Percentiles rank a stretch among this genome's conserved stretches.
Evolutionary conservation across 2,113 vertebrate species (phyloP).

Genomic region (pig (Sus scrofa)): T2T-Sscrofa CM000816.6:82586001-82586500

Average conservation of each 20-base stretch:
- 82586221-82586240: neutral
- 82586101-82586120: neutral
- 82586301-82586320: neutral
- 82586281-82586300: neutral
- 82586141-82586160: neutral
- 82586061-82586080: neutral
- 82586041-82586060: neutral
- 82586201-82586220: neutral
- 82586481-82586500: neutral
- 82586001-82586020: neutral
- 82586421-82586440: neutral
- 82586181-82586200: neutral
- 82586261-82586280: neutral
- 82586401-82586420: fast-evolving
- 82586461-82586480: neutral
- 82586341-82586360: neutral
- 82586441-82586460: neutral
- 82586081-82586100: neutral
- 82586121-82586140: neutral
- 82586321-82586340: neutral
- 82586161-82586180: neutral
- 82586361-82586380: neutral
- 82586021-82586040: neutral
- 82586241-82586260: neutral
- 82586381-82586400: neutral